Evolutionary conservation across 2,888 invertebrate genomes (phyloP), one percentile per base, ranked within the genome.

Genomic region (Papilio elwesi): DNA sequence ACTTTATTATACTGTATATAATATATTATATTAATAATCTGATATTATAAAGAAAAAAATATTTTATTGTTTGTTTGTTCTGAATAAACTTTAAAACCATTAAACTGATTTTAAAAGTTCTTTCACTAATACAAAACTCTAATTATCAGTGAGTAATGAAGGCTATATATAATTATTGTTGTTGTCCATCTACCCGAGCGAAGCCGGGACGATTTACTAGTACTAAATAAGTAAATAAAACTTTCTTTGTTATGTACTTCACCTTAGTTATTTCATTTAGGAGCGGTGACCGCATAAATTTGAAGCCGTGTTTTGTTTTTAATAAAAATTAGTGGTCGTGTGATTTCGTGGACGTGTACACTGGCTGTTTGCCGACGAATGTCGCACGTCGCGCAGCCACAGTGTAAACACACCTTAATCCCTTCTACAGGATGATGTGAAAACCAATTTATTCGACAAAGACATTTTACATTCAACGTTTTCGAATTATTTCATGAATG

Each of bases 301-400:
- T 74, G 71, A 66, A 69, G 66, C 68, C 57, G 74, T 70, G 76
- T 78, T 74, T 78, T 78, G 82, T 87, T 83, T 82, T 82, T 73
- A 69, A 77, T 81, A 81, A 78, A 78, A 80, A 85, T 89, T 88
- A 89, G 86, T 78, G 76, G 65, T 76, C 75, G 78, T 79, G 80
- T 83, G 83, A 82, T 83, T 83, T 82, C 77, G 73, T 73, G 81
- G 81, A 74, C 76, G 74, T 76, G 82, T 78, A 78, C 79, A 78
- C 80, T 81, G 74, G 49, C 65, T 86, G 82, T 90, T 89, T 89
- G 88, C 76, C 75, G 83, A 87, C 81, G 80, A 89, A 90, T 89
- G 89, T 90, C 89, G 79, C 90, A 89, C 86, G 82, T 87, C 81
- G 76, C 75, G 75, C 75, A 65, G 78, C 76, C 77, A 75, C 78